phyloP scores from a whole-genome alignment of 53 echinoderm and acorn worm genomes.

The Zoroaster sp. region DNA sequence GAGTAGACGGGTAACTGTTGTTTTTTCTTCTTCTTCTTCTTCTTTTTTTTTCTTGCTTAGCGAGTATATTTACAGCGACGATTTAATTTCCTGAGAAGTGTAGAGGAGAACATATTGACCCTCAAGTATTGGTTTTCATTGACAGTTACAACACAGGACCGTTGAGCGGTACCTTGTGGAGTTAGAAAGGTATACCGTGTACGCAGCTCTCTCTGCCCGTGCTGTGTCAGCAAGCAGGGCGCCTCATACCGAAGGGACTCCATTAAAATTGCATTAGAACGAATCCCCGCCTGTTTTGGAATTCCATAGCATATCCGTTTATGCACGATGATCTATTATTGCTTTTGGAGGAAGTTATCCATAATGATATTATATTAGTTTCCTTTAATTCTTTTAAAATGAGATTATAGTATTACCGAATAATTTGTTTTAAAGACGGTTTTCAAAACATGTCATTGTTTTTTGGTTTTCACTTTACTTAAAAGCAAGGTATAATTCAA shows the following conservation, averaged over 20 bases:
- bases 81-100: too few relatives aligned
- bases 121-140: too few relatives aligned
- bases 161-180: background rate
- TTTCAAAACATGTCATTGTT: background rate
- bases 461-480: too few relatives aligned
- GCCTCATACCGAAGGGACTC: constrained; percentile 14
- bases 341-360: constrained; percentile 34
- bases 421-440: too few relatives aligned
- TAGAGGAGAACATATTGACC: too few relatives aligned
- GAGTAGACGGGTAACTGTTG: too few relatives aligned
- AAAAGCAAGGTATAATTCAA: too few relatives aligned
- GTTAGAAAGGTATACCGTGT: background rate
- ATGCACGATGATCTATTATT: background rate
- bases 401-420: background rate
- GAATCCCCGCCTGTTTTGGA: background rate
- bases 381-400: background rate
- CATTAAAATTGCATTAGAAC: constrained; percentile 18
- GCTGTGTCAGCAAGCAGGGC: constrained; percentile 30
- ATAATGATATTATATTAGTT: background rate
- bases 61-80: too few relatives aligned
- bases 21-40: too few relatives aligned
- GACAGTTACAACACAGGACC: background rate
- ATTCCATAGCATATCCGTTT: background rate
- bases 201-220: constrained; percentile 4
- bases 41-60: too few relatives aligned